Percentiles rank a stretch among this genome's conserved stretches.
phyloP scores from a whole-genome alignment of 2,888 invertebrate species.

The Scaptomyza parva region DNA sequence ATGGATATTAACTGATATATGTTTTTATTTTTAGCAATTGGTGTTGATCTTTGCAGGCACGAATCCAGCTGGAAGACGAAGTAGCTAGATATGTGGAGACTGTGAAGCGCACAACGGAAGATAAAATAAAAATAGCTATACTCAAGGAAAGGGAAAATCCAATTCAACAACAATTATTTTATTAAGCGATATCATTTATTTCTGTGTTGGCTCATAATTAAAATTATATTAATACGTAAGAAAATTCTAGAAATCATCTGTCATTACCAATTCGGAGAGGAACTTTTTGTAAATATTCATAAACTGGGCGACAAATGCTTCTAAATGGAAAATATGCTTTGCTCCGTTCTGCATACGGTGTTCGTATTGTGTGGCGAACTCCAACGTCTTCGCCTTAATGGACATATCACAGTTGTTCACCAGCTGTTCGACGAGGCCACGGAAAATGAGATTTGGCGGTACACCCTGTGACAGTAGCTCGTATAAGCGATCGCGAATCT shows the following conservation, averaged over 20 bases:
- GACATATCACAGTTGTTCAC: constrained; percentile 95
- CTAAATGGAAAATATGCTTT: constrained; percentile 98
- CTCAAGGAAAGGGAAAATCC: constrained; percentile 68
- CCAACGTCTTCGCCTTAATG: constrained; percentile 93
- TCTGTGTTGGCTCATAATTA: constrained; percentile 20
- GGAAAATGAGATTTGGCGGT: constrained; percentile 96
- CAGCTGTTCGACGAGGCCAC: constrained; percentile 92
- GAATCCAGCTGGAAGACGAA: constrained; percentile 87
- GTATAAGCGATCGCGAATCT: constrained; percentile 95
- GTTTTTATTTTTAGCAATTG: neutral
- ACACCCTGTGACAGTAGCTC: constrained; percentile 97
- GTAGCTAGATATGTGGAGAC: constrained; percentile 88
- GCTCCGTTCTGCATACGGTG: constrained; percentile 96
- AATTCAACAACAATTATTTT: constrained; percentile 31
- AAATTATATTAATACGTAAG: constrained; percentile 3
- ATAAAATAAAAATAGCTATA: constrained; percentile 85
- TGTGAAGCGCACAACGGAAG: constrained; percentile 88
- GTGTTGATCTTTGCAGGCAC: constrained; percentile 86
- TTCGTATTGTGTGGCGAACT: constrained; percentile 95
- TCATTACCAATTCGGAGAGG: constrained; percentile 84
- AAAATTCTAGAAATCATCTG: constrained; percentile 77
- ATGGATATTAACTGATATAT: too few relatives aligned
- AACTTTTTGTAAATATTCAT: constrained; percentile 97
- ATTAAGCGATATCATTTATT: constrained; percentile 31
- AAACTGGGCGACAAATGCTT: constrained; percentile 98